Evolutionary conservation across 2,797 vertebrate species (phyloP), one percentile per base, ranked within the genome.

Genomic region (Anisognathus igniventris): DNA sequence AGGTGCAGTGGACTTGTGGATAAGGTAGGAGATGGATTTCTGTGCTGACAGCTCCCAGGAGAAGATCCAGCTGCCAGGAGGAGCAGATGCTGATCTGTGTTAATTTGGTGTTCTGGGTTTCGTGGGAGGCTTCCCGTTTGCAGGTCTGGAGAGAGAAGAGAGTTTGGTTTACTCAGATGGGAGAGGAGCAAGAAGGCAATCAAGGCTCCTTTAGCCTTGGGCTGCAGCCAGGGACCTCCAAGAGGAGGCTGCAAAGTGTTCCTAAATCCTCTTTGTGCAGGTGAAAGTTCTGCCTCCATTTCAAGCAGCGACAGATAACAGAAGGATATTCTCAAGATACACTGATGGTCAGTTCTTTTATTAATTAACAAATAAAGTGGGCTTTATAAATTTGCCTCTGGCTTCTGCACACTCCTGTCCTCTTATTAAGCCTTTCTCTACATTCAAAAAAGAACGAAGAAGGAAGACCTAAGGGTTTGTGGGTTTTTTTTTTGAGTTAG

Each of bases 71-170:
- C 33, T 24, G 75, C 5, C 21, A 21, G 6, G 39, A 50, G 45
- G 25, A n/a, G 79, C 65, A 56, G 79, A 1, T 39, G 56, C 35
- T 71, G 45, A 47, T 1, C 21, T 1, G 0, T 18, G 62, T 33
- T 6, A 54, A 23, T 25, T 77, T 35, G 72, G 33, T 6, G 1
- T 8, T 9, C 7, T 7, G 3, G 44, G 44, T 48, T 74, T 90
- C 0, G 0, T 11, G 0, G 57, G 68, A 14, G 94, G 88, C 35
- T 89, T 94, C 72, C 37, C 10, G 0, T 77, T 56, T 2, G 7
- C 31, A 40, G 91, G 86, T 19, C 96, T 97, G 19, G 48, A 76
- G 62, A 39, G 61, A 92, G 31, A 83, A 79, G 48, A 68, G 14
- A 8, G 3, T 53, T 67, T 42, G 14, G 13, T 56, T 87, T 58